Evolutionary conservation across 2,888 invertebrate species (phyloP).

Genomic region (Therioaphis trifolii): DNA sequence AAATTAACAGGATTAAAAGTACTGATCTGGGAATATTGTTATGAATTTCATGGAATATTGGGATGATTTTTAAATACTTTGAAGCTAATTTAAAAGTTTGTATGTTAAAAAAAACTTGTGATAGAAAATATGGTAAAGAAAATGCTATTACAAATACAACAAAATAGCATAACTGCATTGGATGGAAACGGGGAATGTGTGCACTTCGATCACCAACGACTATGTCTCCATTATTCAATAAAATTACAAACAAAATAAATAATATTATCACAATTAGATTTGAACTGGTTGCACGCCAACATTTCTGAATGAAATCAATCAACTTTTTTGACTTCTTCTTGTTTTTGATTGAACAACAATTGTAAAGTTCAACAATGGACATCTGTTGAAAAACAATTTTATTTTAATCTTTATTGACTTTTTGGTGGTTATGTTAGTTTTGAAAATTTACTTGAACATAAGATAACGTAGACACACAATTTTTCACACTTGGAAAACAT

Average conservation of each 20-base stretch:
- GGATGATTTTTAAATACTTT: neutral
- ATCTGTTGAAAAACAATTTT: neutral
- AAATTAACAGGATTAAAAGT: conserved; percentile 58
- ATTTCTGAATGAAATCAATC: neutral
- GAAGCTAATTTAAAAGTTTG: neutral
- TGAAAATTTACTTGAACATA: conserved; percentile 36
- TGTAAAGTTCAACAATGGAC: neutral
- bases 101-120: neutral
- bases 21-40: neutral
- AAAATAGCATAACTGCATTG: conserved; percentile 92
- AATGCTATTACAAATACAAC: conserved; percentile 77
- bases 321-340: neutral
- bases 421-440: neutral
- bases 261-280: conserved; percentile 32
- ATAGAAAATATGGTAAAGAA: conserved; percentile 72
- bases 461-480: neutral
- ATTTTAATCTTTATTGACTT: neutral
- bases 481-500: conserved; percentile 26
- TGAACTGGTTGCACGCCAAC: neutral
- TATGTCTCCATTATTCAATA: conserved; percentile 83
- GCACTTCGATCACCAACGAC: conserved; percentile 93
- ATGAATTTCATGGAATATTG: neutral
- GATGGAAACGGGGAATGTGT: conserved; percentile 83
- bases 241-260: conserved; percentile 77
- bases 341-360: neutral